Evolutionary conservation across 2,113 vertebrate species (phyloP).

Genomic region (Spheniscus mendiculus): DNA sequence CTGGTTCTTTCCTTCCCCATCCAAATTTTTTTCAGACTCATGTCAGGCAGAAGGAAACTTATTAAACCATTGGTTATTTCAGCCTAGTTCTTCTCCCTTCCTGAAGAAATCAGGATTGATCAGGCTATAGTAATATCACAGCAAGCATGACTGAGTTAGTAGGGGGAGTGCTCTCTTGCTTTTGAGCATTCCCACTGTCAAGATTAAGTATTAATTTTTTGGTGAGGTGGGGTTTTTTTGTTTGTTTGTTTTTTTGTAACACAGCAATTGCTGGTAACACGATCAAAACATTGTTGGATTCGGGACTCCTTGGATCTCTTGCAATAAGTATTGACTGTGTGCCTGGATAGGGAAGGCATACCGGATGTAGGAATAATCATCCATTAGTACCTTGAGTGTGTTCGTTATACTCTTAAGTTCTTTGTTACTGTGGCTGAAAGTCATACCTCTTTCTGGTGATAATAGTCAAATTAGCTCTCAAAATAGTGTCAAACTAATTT

Average conservation of each 20-base stretch:
- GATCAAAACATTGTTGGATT: neutral
- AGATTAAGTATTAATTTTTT: neutral
- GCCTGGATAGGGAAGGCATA: neutral
- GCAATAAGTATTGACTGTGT: neutral
- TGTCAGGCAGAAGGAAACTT: neutral
- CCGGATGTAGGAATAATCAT: neutral
- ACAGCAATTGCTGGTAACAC: neutral
- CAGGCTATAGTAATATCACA: neutral
- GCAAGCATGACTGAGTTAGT: neutral
- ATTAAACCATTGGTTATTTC: neutral
- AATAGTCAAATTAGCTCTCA: neutral
- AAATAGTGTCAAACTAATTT: neutral
- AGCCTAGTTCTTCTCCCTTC: neutral
- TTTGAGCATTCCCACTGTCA: neutral
- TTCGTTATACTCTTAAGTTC: neutral
- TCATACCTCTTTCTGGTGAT: neutral
- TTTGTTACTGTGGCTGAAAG: neutral
- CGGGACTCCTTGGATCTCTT: neutral
- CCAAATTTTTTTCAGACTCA: neutral
- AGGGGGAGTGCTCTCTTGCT: neutral
- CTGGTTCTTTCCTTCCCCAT: neutral
- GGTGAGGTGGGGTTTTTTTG: too few species aligned
- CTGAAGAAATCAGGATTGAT: neutral
- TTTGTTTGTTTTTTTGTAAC: neutral
- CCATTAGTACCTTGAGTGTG: neutral